phyloP scores from a whole-genome alignment of 2,797 vertebrate genomes.

The Geotrypetes seraphini region DNA sequence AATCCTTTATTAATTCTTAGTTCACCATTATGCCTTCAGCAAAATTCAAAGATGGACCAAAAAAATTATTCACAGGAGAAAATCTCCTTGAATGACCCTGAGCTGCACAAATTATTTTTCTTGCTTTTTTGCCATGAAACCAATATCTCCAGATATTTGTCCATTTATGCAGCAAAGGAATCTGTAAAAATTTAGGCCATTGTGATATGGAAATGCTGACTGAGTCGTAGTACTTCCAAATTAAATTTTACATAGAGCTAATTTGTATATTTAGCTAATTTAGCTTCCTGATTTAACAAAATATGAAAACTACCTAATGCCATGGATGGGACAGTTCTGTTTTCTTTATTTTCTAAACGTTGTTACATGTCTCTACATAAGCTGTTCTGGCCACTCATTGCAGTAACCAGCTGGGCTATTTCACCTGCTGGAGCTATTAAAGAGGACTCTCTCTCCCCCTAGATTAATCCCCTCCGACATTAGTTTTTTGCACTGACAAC shows the following conservation, averaged over 20 bases:
- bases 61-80: constrained; percentile 16
- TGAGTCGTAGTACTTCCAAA: too few relatives aligned
- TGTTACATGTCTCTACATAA: constrained; percentile 73
- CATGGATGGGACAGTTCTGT: constrained; percentile 51
- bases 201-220: too few relatives aligned
- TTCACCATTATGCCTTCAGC: constrained; percentile 6
- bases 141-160: too few relatives aligned
- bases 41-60: constrained; percentile 26
- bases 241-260: constrained; percentile 16
- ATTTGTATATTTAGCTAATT: constrained; percentile 27
- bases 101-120: too few relatives aligned
- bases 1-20: constrained; percentile 52
- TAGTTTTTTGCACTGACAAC: constrained; percentile 82
- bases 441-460: constrained; percentile 73
- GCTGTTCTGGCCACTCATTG: constrained; percentile 94
- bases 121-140: too few relatives aligned
- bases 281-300: constrained; percentile 34
- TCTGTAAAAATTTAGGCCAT: too few relatives aligned
- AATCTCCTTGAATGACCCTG: constrained; percentile 3
- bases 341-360: constrained; percentile 51
- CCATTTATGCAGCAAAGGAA: too few relatives aligned
- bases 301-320: constrained; percentile 23
- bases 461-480: constrained; percentile 77
- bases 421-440: constrained; percentile 96
- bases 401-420: constrained; percentile 98